Base-by-base conservation (phyloP, 2,113 vertebrate species). In the Gallinago paraguaiae region DNA sequence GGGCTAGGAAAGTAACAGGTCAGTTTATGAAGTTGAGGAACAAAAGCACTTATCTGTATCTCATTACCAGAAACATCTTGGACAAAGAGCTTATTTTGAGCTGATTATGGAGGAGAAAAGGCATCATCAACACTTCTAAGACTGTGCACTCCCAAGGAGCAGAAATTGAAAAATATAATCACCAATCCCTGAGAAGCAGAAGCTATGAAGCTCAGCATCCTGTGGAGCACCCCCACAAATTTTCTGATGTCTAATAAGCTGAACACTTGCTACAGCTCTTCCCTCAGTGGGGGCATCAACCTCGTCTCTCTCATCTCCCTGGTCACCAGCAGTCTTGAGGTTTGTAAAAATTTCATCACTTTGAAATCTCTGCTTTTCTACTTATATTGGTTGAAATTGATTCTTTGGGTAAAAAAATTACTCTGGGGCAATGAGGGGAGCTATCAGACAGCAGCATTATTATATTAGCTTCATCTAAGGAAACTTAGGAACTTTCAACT, bases 131-230 rank as follows among this genome's bases (percentile, higher is more conserved):
- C 86, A 74, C 33, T 76, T 81, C 9, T 37, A 85, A 43, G 68
- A 51, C 30, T 53, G 5, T 60, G 65, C 25, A 27, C 45, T 68
- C 74, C 39, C 64, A 94, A 25, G 4, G 35, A 88, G 51, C 23
- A 92, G n/a, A 81, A 83, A 94, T 27, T 63, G 80, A 81, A 93
- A 91, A 82, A 75, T 53, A 60, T 22, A 68, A 91, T 64, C 86
- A 67, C 20, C 33, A 53, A 48, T 13, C 35, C 35, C 68, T 39
- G 19, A 68, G 72, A 2, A 84, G 80, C 25, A 68, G 72, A 41
- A 78, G 33, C 51, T 33, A 46, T 8, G 51, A 93, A 86, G 59
- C 22, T 86, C 89, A 91, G 83, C n/a, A 71, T 75, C 69, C 72
- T 30, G 35, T 9, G 13, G 39, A 93, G 61, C 48, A 88, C 53